A percentile compares a stretch with the other conserved stretches of the same genome.
Evolutionary conservation across 2,797 vertebrate genomes (phyloP).

Genomic region (Zenarchopterus dispar): DNA sequence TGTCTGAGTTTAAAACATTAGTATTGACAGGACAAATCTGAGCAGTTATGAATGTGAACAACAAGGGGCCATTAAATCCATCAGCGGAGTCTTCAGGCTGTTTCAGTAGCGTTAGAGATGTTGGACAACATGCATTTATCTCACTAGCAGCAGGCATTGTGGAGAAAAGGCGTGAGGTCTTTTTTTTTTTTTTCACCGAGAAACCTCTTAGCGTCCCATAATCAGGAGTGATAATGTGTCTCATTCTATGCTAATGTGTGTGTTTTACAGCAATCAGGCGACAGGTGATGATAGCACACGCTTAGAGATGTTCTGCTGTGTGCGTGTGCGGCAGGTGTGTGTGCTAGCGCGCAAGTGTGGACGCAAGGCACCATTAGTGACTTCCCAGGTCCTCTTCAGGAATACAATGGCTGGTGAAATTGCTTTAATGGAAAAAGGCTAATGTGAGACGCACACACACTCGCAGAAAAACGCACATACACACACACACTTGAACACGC

Average conservation of each 20-base stretch:
- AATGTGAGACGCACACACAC: slow-evolving; percentile 75
- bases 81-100: slow-evolving; percentile 81
- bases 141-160: slow-evolving; percentile 80
- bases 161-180: slow-evolving; percentile 81
- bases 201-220: slow-evolving; percentile 82
- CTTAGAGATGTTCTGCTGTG: slow-evolving; percentile 74
- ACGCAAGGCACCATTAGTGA: slow-evolving; percentile 86
- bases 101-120: slow-evolving; percentile 73
- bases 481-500: slow-evolving; percentile 57
- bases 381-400: slow-evolving; percentile 87
- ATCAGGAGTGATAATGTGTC: slow-evolving; percentile 85
- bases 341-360: slow-evolving; percentile 70
- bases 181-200: slow-evolving; percentile 66
- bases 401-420: slow-evolving; percentile 86
- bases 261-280: slow-evolving; percentile 86
- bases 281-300: slow-evolving; percentile 83
- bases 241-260: slow-evolving; percentile 85
- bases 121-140: slow-evolving; percentile 82
- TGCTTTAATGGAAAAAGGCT: slow-evolving; percentile 87
- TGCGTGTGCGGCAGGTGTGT: slow-evolving; percentile 46
- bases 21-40: slow-evolving; percentile 72
- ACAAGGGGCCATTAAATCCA: slow-evolving; percentile 81
- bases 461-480: slow-evolving; percentile 14
- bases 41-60: slow-evolving; percentile 66
- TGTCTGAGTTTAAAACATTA: slow-evolving; percentile 63